Base-by-base conservation (phyloP, 2,797 vertebrate genomes). In the Phalloptychus januarius region DNA sequence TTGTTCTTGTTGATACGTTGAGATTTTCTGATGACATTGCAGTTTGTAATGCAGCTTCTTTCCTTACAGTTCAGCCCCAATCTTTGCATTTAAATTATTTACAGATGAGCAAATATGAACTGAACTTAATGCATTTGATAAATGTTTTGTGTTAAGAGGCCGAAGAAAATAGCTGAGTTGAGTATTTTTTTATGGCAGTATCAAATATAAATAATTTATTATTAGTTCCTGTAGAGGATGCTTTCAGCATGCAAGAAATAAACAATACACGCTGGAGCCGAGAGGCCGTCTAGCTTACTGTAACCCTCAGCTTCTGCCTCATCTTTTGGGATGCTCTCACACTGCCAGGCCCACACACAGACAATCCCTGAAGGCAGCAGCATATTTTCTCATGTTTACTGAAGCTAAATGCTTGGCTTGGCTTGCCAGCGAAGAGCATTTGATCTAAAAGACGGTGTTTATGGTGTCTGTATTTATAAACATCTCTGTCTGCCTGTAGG, bases 151-250 rank as follows among this genome's bases (percentile, higher is more conserved):
- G 71, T 25, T 44, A 31, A 28, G 46, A 40, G 44, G 69, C 4
- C 0, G 13, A 45, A 65, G 80, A 50, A 72, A 61, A 77, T 54
- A 80, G 80, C 71, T 76, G 25, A 76, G 79, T 33, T 28, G n/a
- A 36, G 75, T 71, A 72, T 58, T 76, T 76, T 82, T 86, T 23
- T 8, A 20, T 20, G 71, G 65, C 18, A 48, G 45, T 44, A 48
- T 79, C 45, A 80, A 69, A 72, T 71, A 88, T 94, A 77, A 92
- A 94, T 92, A 91, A 89, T 87, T 86, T 70, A 94, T 89, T 85
- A 48, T 89, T 78, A 72, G 81, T 88, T 91, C 76, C 82, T 80
- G 73, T 78, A 85, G 80, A 80, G 71, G 65, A 89, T 81, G 86
- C 88, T 86, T 84, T 91, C 79, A 89, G 81, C 42, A 71, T 56